Base-by-base conservation (phyloP, 2,888 invertebrate genomes). In the Folsomia manolachei region DNA sequence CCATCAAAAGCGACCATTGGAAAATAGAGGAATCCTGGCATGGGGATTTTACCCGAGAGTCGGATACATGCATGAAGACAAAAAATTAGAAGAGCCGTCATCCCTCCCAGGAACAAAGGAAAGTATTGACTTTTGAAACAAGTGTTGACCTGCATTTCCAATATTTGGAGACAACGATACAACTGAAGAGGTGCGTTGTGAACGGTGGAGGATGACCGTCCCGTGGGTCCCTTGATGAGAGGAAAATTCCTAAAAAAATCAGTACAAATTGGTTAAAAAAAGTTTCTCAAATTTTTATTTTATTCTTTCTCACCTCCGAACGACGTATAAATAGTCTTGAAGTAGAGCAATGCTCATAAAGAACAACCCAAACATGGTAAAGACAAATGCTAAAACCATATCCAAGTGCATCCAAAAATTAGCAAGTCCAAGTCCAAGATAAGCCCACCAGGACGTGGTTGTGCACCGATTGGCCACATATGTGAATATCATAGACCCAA, bases 21-120 rank as follows among this genome's bases (percentile, higher is more conserved):
- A 67, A 73, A 73, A 61, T 73, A 73, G 63, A 68, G 68, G 61
- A 73, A 73, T 1, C 71, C 73, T 24, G 73, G 73, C 73, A 73
- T 73, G 1, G 73, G 73, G 14, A 73, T 71, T 64, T 73, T 67
- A n/a, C 68, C 73, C 21, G 71, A 71, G 1, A 73, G 71, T 14
- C 71, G 67, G 26, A 73, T 73, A 69, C 73, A 71, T 2, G 73
- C 70, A 27, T 71, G 68, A 52, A 73, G 23, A 51, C 71, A 71
- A 26, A 73, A 73, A 14, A 73, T 71, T 4, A 68, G n/a, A 14
- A 73, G 69, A 2, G 71, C 53, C 18, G 73, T 73, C 73, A 73
- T 73, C 56, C 73, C 73, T 7, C 67, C 63, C 2, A 73, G 71
- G 1, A 73, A 18, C 9, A 73, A 27, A 14, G 73, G 73, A 27